Base-by-base conservation (phyloP, 2,113 vertebrate genomes). In the Laterallus jamaicensis region DNA sequence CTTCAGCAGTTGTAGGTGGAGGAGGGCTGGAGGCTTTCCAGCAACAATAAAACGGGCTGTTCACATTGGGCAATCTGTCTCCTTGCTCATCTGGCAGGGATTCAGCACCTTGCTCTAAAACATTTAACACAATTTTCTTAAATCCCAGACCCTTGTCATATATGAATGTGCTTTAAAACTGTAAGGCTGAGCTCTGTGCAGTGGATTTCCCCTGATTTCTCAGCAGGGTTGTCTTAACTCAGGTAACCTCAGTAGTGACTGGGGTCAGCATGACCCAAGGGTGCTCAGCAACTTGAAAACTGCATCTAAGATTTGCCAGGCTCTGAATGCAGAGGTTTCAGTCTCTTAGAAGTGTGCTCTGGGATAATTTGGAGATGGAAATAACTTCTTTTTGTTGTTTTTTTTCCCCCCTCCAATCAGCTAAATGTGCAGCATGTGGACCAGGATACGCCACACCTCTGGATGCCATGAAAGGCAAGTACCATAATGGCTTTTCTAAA, bases 401-500 rank as follows among this genome's bases (percentile, higher is more conserved):
- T 14, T 81, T 40, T 83, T 40, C 58, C 37, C n/a, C 18, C 70
- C 70, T n/a, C 29, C 90, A 56, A 82, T 5, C 88, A 98, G 99
- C 98, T 6, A 96, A 94, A 35, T 99, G 99, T 19, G 97, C 93
- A 71, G 92, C 95, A 2, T 99, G 99, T 79, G 99, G 99, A 37
- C 99, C 99, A 0, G 99, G 99, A 63, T 99, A 99, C 78, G 59
- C 97, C 24, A 98, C 95, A 20, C 99, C 99, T 3, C 92, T 98
- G 93, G 98, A 99, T 2, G 99, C 99, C 95, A 99, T 99, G 99
- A 99, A 98, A 96, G 99, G 99, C 98, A 92, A 97, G 96, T 77
- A 19, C 15, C 4, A 9, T 4, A 9, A 22, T 17, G 12, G 2
- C 37, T 44, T n/a, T 10, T 12, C 68, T 42, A 17, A 42, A 12